Percentiles rank a stretch among this genome's conserved stretches.
Conservation (phyloP, 2,797 vertebrate species). For the Dermochelys coriacea region DNA sequence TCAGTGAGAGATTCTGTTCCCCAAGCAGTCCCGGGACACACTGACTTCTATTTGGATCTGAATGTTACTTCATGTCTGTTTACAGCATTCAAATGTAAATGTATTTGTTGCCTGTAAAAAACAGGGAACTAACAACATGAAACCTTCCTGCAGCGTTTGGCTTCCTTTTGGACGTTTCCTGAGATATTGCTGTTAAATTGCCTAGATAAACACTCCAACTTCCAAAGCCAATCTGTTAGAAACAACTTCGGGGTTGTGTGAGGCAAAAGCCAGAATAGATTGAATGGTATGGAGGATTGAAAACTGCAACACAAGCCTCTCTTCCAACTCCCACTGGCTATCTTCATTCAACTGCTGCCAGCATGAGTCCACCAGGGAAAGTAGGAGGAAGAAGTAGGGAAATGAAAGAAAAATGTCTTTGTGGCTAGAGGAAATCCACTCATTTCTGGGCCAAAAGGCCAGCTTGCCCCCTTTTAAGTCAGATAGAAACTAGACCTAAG, state of each 20-base stretch:
- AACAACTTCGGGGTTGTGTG: background rate
- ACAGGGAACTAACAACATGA: background rate
- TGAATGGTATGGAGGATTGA: background rate
- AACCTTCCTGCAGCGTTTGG: background rate
- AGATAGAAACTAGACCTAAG: background rate
- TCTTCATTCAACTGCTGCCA: background rate
- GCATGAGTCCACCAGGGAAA: background rate
- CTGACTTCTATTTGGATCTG: background rate
- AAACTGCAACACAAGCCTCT: background rate
- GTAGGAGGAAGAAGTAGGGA: background rate
- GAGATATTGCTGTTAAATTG: background rate
- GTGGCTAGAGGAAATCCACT: background rate
- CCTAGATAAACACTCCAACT: background rate
- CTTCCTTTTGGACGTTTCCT: background rate
- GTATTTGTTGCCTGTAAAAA: background rate
- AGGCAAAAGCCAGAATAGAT: background rate
- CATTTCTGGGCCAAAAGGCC: background rate
- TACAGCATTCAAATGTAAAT: background rate
- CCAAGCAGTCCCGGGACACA: background rate
- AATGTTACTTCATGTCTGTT: background rate
- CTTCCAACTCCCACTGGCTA: background rate
- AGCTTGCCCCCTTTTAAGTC: background rate
- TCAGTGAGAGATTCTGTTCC: background rate
- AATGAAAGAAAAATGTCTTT: background rate
- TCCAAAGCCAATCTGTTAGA: background rate